Evolutionary conservation across 2,113 vertebrate species (phyloP).

Genomic region (Ahaetulla prasina): DNA sequence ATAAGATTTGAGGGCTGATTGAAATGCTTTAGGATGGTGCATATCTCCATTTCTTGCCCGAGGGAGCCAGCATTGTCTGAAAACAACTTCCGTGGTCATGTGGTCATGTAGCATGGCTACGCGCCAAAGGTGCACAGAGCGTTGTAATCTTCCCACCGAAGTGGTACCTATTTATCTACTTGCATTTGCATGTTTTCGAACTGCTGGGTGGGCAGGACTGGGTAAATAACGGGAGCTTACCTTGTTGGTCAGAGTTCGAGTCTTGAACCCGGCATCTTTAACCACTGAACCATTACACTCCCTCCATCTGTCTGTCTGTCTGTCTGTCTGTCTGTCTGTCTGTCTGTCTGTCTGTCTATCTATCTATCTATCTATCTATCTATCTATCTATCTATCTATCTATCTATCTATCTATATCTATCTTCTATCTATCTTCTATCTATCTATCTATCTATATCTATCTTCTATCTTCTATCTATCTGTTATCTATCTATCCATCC

Average conservation of each 20-base stretch:
- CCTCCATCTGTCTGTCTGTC: too few species aligned
- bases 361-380: too few species aligned
- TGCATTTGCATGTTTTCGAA: background rate
- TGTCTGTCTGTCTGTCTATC: too few species aligned
- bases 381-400: background rate
- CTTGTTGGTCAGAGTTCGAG: too few species aligned
- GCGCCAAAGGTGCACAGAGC: too few species aligned
- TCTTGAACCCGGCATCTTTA: too few species aligned
- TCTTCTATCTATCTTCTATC: too few species aligned
- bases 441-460: too few species aligned
- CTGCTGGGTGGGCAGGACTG: background rate
- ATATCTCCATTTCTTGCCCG: background rate
- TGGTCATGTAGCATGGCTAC: background rate
- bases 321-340: too few species aligned
- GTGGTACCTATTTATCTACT: background rate
- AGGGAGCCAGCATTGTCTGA: background rate
- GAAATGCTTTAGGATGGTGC: background rate
- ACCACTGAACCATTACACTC: too few species aligned
- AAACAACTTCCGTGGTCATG: background rate
- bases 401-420: background rate
- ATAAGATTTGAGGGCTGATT: background rate
- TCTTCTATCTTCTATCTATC: too few species aligned
- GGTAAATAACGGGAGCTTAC: background rate
- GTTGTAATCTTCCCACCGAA: background rate
- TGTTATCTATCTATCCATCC: too few species aligned